Evolutionary conservation across 2,113 vertebrate genomes (phyloP).

Genomic region (Macrotis lagotis): DNA sequence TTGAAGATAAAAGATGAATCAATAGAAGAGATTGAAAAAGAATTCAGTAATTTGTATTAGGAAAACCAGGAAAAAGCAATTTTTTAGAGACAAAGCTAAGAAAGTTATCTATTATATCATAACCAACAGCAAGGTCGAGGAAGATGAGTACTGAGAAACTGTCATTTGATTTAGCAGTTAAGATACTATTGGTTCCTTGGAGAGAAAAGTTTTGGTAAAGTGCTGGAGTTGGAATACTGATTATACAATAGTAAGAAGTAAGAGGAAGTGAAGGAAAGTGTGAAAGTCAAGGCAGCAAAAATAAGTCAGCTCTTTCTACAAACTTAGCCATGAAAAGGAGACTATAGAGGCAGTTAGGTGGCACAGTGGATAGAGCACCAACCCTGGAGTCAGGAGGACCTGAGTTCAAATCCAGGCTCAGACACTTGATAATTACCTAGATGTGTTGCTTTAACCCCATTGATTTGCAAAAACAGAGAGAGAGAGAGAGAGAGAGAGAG

Average conservation of each 20-base stretch:
- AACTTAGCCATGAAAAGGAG: neutral
- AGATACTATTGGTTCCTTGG: neutral
- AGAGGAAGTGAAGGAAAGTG: neutral
- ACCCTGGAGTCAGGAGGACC: too few species aligned
- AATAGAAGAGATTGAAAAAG: neutral
- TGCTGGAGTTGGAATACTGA: neutral
- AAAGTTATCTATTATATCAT: too few species aligned
- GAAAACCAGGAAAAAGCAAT: neutral
- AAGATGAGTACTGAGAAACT: neutral
- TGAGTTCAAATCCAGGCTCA: too few species aligned
- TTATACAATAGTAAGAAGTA: neutral
- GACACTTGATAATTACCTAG: too few species aligned
- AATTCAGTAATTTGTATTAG: too few species aligned
- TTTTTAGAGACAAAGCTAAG: neutral
- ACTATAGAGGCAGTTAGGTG: too few species aligned
- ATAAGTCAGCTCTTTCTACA: neutral
- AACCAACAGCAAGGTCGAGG: too few species aligned
- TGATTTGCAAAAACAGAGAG: too few species aligned
- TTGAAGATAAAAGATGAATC: neutral
- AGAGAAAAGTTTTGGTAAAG: neutral
- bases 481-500: too few species aligned
- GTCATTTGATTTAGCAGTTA: neutral
- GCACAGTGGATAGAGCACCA: too few species aligned
- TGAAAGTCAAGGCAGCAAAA: neutral
- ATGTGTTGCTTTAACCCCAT: too few species aligned